Conservation (phyloP, 2,888 invertebrate species). For the Julus scanicus region DNA sequence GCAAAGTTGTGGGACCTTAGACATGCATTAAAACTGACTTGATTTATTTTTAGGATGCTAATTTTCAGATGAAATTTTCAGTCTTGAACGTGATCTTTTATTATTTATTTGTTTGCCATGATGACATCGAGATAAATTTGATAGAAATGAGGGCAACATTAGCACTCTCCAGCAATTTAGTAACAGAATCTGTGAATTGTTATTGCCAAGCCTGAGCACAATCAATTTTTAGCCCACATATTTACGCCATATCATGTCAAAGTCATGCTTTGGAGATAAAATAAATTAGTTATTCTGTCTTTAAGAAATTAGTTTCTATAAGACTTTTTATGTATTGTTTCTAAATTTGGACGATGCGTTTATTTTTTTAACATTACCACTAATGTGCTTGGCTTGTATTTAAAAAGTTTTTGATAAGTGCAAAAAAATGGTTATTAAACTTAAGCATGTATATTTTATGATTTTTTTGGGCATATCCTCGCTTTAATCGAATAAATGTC, state of each 20-base stretch:
- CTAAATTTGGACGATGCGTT: not conserved
- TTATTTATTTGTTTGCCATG: too few relatives aligned
- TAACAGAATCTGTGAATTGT: not conserved
- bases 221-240: not conserved
- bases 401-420: not conserved
- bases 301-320: not conserved
- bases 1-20: not conserved
- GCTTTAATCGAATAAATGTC: not conserved
- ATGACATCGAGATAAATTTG: not conserved
- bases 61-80: not conserved
- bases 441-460: not conserved
- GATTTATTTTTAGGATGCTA: not conserved
- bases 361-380: not conserved
- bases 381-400: not conserved
- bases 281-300: not conserved
- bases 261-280: not conserved
- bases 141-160: not conserved
- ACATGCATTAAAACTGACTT: not conserved
- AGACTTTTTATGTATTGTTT: not conserved
- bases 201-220: not conserved
- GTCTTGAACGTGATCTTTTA: not conserved
- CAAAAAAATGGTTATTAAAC: not conserved
- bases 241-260: not conserved
- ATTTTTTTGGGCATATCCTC: not conserved
- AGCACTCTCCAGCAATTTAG: not conserved